Evolutionary conservation across 2,797 vertebrate species (phyloP).

Genomic region (Myotis pilosus): DNA sequence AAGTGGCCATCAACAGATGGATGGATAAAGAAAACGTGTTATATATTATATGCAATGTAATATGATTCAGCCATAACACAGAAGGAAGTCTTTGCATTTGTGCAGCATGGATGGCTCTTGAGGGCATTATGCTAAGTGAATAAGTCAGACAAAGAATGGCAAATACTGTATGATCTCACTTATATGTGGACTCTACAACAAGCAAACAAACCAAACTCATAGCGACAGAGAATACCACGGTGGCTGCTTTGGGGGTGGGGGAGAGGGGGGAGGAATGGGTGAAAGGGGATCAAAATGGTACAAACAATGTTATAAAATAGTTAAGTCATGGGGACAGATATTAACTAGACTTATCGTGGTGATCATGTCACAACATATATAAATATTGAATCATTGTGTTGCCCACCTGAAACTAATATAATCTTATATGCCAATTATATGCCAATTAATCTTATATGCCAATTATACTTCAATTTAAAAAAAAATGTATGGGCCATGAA

Average conservation of each 20-base stretch:
- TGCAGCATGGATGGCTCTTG: not conserved
- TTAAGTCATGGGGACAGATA: not conserved
- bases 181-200: not conserved
- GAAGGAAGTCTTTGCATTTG: not conserved
- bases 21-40: not conserved
- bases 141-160: not conserved
- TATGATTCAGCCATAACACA: not conserved
- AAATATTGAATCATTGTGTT: not conserved
- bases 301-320: not conserved
- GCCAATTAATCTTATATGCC: too few species aligned
- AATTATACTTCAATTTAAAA: too few species aligned
- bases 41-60: not conserved
- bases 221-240: not conserved
- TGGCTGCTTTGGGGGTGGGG: accelerated
- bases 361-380: not conserved
- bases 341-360: not conserved
- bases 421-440: not conserved
- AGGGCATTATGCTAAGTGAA: not conserved
- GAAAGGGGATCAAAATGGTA: not conserved
- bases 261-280: not conserved
- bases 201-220: not conserved
- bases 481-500: not conserved
- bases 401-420: not conserved
- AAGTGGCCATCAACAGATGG: not conserved
- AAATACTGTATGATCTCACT: not conserved